Conservation (phyloP, 2,797 vertebrate species). For the Notoglanidium macrostoma region DNA sequence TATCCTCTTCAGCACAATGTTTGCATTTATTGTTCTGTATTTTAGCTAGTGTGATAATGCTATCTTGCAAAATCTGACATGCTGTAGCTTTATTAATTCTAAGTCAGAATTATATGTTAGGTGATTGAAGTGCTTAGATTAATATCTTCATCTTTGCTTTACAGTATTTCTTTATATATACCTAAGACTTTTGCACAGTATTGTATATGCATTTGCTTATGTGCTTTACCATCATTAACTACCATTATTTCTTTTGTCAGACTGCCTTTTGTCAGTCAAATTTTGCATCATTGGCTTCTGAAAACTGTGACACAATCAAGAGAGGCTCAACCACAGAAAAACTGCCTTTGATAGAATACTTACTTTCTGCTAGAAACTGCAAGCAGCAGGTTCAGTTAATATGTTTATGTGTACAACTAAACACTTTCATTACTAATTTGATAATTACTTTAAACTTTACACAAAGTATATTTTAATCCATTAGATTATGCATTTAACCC, state of each 20-base stretch:
- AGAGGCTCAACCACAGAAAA: not conserved
- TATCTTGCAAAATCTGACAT: not conserved
- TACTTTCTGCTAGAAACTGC: not conserved
- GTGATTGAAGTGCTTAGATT: not conserved
- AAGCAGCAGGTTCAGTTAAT: not conserved
- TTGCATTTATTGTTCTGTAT: too few species aligned
- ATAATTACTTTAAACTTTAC: not conserved
- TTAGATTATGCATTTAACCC: not conserved
- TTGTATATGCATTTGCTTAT: not conserved
- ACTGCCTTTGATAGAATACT: not conserved
- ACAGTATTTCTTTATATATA: not conserved
- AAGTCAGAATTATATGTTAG: not conserved
- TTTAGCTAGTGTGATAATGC: too few species aligned
- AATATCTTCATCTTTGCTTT: not conserved
- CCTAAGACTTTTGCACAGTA: not conserved
- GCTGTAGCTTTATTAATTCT: not conserved
- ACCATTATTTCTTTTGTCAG: not conserved
- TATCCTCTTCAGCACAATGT: not conserved
- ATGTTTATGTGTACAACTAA: not conserved
- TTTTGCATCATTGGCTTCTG: not conserved
- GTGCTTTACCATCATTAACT: not conserved
- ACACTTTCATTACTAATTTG: not conserved
- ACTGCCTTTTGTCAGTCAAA: not conserved
- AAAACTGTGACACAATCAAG: not conserved
- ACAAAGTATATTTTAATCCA: not conserved